Percentiles rank a stretch among this genome's conserved stretches.
phyloP scores from a whole-genome alignment of 2,888 invertebrate genomes.

The Xanthostigma xanthostigma region DNA sequence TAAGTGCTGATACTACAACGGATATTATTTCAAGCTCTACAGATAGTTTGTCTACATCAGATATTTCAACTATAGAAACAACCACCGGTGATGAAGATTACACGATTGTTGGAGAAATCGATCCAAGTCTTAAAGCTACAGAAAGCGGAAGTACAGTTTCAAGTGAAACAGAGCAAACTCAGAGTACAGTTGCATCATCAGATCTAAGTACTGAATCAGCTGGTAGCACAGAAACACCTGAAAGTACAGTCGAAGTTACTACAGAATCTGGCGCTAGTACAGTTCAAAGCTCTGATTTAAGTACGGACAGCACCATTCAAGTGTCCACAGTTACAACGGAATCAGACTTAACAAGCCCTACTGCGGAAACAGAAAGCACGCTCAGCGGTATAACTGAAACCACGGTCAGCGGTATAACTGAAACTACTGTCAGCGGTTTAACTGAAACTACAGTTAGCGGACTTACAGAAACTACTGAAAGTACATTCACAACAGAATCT shows the following conservation, averaged over 20 bases:
- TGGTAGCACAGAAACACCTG: slow-evolving; percentile 10
- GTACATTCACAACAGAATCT: slow-evolving; percentile 8
- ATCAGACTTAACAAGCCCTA: slow-evolving; percentile 9
- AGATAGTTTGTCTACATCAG: not conserved
- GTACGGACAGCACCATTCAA: too few species aligned
- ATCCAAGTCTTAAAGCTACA: too few species aligned
- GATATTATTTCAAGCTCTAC: not conserved
- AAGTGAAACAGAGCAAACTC: slow-evolving; percentile 6
- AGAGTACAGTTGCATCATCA: slow-evolving; percentile 4
- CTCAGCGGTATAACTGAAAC: slow-evolving; percentile 5
- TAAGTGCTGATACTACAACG: slow-evolving; percentile 8
- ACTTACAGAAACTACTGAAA: not conserved
- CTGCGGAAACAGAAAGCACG: slow-evolving; percentile 10
- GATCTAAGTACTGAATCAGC: slow-evolving; percentile 10
- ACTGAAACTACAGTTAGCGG: slow-evolving; percentile 10
- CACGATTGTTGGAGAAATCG: too few species aligned
- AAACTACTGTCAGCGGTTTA: slow-evolving; percentile 9
- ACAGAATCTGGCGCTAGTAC: slow-evolving; percentile 11
- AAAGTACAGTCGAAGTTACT: slow-evolving; percentile 10
- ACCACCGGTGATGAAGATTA: too few species aligned
- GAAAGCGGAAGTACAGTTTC: too few species aligned
- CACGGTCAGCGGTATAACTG: slow-evolving; percentile 3
- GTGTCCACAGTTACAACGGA: slow-evolving; percentile 12
- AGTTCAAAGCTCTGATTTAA: slow-evolving; percentile 6
- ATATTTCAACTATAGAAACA: too few species aligned